Base-by-base conservation (phyloP, 2,888 invertebrate genomes). In the Endotricha flammealis region DNA sequence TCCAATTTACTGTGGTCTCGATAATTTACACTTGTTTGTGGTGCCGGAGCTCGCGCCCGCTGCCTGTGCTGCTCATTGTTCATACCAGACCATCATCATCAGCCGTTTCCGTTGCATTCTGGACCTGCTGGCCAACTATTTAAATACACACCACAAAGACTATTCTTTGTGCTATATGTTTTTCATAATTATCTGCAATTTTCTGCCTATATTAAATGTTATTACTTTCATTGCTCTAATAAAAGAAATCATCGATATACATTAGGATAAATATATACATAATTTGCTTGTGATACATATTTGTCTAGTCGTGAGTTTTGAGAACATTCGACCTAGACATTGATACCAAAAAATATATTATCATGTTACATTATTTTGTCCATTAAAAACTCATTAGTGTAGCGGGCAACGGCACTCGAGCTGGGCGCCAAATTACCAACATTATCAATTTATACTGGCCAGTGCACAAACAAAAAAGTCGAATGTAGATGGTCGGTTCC, bases 361-460 rank as follows among this genome's bases (percentile, higher is more conserved):
- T 85, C 75, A 79, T 76, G 64, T 62, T 57, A 71, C 76, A 77
- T 76, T 77, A 82, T 80, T 75, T 66, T 71, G 71, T 74, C 77
- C 83, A 86, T 86, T 86, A 86, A 85, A 86, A 85, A 80, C 72
- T 81, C 83, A 85, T 86, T 85, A 85, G 83, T 75, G 74, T 77
- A 75, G 74, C 82, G 80, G 69, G 72, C 82, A 82, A 86, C 85
- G 83, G 85, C 79, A 82, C 79, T 82, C 71, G 71, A 57, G 53
- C 59, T 69, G 74, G 73, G 64, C 81, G 77, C 82, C 80, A 85
- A 86, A 86, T 86, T 85, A 86, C 85, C 81, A 74, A 73, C 82
- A 86, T 85, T 85, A 86, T 83, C 83, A 86, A 83, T 82, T 83
- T 85, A 81, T 79, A 74, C 75, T 68, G 60, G 72, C 69, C 66